Evolutionary conservation across 1,140 invertebrate species (phyloP), one percentile per base, ranked within the genome.

Genomic region (Lepidurus packardi): DNA sequence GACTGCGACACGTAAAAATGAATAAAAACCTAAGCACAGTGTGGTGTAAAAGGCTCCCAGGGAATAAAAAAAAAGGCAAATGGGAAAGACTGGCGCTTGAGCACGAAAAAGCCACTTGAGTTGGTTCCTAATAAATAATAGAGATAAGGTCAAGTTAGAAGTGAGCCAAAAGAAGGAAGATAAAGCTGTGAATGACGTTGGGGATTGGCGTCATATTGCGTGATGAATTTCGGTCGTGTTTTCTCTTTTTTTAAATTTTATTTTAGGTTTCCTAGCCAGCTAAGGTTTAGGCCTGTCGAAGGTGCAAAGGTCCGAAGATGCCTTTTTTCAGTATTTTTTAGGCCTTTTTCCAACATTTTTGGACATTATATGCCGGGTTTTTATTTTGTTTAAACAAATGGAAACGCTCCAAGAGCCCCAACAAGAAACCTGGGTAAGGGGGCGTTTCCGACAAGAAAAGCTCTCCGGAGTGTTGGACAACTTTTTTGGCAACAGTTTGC

Each of bases 111-210:
- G 53, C 6, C 13, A 21, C 13, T 65, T 65, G 53, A 65, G 16
- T 65, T 65, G 53, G 53, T 65, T 65, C 53, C 53, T 65, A 65
- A 65, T 65, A 65, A 65, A 65, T 65, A 65, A 65, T 65, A 1
- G 53, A 9, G 53, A 65, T 65, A 65, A 65, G 53, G 53, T 65
- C 53, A 65, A 65, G 53, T 21, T 65, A 16, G 1, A 16, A 65
- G 53, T 65, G 53, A 65, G 53, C 53, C 53, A 13, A 65, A 34
- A 34, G 34, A 34, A 34, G 34, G 34, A 34, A 11, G 53, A 65
- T 65, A 65, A 65, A 9, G 53, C 53, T 65, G 9, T 16, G 53
- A 65, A 13, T 65, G 53, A 65, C 13, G 53, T 65, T 65, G 16
- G 16, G 13, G 53, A 65, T 65, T 16, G 53, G 21, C 16, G 53